Evolutionary conservation across 2,888 invertebrate species (phyloP).

Genomic region (Hipparchia sbordonii): DNA sequence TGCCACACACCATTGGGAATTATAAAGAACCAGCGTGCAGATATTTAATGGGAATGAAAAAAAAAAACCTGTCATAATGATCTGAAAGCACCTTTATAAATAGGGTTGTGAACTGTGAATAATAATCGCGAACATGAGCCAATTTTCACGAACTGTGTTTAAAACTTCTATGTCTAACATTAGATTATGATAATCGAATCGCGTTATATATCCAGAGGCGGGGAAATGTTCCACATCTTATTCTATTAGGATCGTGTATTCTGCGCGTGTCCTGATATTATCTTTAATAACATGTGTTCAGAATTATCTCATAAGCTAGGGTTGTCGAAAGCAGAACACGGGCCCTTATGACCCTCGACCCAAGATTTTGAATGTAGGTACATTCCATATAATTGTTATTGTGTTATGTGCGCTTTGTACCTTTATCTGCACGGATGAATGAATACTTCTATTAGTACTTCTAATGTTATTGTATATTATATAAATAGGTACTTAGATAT

Average conservation of each 20-base stretch:
- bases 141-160: slow-evolving; percentile 2
- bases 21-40: no score
- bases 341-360: slow-evolving; percentile 19
- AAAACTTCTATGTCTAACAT: slow-evolving; percentile 4
- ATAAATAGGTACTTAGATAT: no score
- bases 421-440: slow-evolving; percentile 7
- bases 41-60: neutral
- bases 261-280: slow-evolving; percentile 56
- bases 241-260: slow-evolving; percentile 61
- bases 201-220: slow-evolving; percentile 45
- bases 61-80: neutral
- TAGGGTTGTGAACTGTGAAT: slow-evolving; percentile 7
- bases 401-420: slow-evolving; percentile 1
- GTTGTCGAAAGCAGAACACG: slow-evolving; percentile 17
- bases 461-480: neutral
- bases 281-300: slow-evolving; percentile 54
- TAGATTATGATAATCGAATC: slow-evolving; percentile 9
- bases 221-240: slow-evolving; percentile 48
- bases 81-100: neutral
- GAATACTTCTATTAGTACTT: neutral
- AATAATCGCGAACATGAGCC: neutral
- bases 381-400: slow-evolving; percentile 12
- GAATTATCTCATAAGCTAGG: slow-evolving; percentile 44
- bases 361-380: slow-evolving; percentile 1
- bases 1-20: no score